Base-by-base conservation (phyloP, 2,888 invertebrate genomes). In the Balanococcus diminutus region DNA sequence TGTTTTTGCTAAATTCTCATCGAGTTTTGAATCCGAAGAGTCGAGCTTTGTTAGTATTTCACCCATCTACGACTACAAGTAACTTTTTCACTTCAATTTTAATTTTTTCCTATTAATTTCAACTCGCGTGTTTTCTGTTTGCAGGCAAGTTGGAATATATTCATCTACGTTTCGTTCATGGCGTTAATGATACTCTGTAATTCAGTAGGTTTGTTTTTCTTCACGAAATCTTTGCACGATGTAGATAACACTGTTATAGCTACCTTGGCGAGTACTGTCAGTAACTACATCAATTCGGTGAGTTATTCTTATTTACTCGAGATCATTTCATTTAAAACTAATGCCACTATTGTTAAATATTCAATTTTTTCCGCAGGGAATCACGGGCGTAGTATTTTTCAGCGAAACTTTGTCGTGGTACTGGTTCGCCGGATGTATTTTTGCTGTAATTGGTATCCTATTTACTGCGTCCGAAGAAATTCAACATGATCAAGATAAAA, bases 281-380 rank as follows among this genome's bases (percentile, higher is more conserved):
- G 83, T 39, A 87, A 86, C 51, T 87, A 86, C 14, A 83, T 87
- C 28, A 75, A 86, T 16, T 86, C 87, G 0, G 87, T 86, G 25
- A 82, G 85, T 86, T 81, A 11, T 14, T n/a, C n/a, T n/a, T n/a
- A n/a, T n/a, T n/a, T 14, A 56, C n/a, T 72, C 14, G 1, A 9
- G 14, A 42, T 42, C 14, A 6, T 6, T 42, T 11, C 11, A 42
- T 42, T 42, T 36, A 36, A 36, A 42, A 42, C n/a, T n/a, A n/a
- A n/a, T n/a, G 8, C 11, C 42, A 42, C 14, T 42, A n/a, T n/a
- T n/a, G n/a, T n/a, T n/a, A n/a, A n/a, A n/a, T n/a, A n/a, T n/a
- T n/a, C n/a, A n/a, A n/a, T n/a, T 67, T 28, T 0, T 79, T n/a
- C 25, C 32, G 19, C 19, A 84, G 84, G 84, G 84, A 28, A 36